Base-by-base conservation (phyloP, 2,113 vertebrate genomes). In the Peucedramus taeniatus region DNA sequence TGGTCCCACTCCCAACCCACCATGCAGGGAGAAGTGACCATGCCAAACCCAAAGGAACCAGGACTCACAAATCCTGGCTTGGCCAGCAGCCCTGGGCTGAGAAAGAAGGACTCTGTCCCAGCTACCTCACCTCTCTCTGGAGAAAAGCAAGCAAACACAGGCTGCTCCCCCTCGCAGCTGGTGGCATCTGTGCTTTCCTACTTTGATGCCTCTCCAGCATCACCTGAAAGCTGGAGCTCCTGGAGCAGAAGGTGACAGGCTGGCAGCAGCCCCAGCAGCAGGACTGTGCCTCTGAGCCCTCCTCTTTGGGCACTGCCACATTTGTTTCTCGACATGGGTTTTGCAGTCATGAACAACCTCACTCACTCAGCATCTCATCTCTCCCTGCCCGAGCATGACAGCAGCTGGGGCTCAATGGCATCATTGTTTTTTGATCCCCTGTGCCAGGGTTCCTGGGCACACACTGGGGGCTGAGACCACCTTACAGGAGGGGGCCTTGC, bases 371-470 rank as follows among this genome's bases (percentile, higher is more conserved):
- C 77, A 66, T 39, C 56, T 74, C 42, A 61, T 57, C 61, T 59
- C 68, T 87, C 72, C 83, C 64, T 10, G 2, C 31, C n/a, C 0
- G 0, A 75, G 87, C 39, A 45, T 68, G 63, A 24, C 47, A 70
- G 71, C 56, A 83, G 35, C 65, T 66, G 87, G 70, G 40, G 26
- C 87, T 97, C 92, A 21, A 8, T 53, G 70, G 63, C 70, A 79
- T 72, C 39, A 40, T 2, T 61, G 61, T 89, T 78, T 51, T 82
- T 75, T 68, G 44, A 92, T 89, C 76, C 78, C 50, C 63, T 17
- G 16, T 87, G 95, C 86, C 90, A 94, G 78, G 11, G 53, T 54
- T 90, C 69, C 37, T 50, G 70, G 59, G 39, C 83, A 90, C 71
- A 40, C 2, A 3, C 79, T 86, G 87, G 94, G 93, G 76, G 83